These are phyloP conservation scores for Platycnemis pennipes DNA, from an alignment of 2,888 invertebrate species.

Conservation along the genomic window DNA sequence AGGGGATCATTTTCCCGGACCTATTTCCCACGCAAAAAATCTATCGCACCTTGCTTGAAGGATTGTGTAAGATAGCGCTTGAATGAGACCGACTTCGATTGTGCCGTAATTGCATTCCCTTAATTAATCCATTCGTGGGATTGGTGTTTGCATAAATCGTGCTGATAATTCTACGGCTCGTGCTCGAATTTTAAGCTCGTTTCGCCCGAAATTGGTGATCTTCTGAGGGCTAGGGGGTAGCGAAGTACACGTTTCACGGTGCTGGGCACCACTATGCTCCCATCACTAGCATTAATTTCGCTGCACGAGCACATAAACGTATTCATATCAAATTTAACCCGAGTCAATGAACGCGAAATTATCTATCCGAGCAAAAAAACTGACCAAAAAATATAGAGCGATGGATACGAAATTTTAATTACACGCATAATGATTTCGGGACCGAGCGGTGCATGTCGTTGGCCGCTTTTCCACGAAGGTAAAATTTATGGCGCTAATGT, in stretches of 20 bases:
- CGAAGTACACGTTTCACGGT: neutral
- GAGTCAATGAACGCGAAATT: neutral
- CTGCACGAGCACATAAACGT: neutral
- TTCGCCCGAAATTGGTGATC: neutral
- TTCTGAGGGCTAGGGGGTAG: neutral
- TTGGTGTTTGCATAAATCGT: slow-evolving; percentile 50
- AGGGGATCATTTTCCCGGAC: neutral
- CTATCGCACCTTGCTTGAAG: neutral
- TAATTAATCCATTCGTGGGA: slow-evolving; percentile 36
- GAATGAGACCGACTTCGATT: neutral
- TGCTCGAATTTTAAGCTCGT: neutral
- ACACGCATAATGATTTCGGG: neutral
- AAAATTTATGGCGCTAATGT: neutral
- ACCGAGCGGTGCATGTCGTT: neutral
- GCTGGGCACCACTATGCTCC: neutral
- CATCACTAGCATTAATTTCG: neutral
- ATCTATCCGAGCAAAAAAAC: neutral
- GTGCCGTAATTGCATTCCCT: neutral
- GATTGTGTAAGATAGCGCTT: neutral
- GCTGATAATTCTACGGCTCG: slow-evolving; percentile 38
- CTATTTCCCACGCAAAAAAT: neutral
- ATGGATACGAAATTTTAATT: neutral
- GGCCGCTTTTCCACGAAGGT: neutral
- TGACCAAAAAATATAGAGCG: neutral
- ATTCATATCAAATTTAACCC: neutral